Evolutionary conservation across 2,888 invertebrate genomes (phyloP).

Genomic region (Candidula unifasciata): DNA sequence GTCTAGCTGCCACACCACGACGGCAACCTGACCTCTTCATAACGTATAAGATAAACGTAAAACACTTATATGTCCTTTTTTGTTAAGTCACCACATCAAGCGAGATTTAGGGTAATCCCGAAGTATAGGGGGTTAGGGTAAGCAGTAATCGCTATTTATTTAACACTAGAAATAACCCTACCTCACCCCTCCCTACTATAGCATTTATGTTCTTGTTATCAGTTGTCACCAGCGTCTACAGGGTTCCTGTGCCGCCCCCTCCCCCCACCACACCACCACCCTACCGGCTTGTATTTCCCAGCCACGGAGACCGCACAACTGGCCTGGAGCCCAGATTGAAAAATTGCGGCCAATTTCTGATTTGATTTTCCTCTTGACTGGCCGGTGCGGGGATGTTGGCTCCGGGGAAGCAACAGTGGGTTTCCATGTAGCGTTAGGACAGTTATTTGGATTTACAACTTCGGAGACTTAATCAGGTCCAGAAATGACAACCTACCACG

Average conservation of each 20-base stretch:
- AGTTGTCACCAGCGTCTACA: background rate
- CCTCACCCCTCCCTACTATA: too few species aligned
- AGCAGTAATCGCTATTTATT: too few species aligned
- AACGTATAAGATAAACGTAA: too few species aligned
- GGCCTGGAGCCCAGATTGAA: constrained; percentile 35
- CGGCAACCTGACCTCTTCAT: too few species aligned
- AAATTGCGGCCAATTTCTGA: constrained; percentile 49
- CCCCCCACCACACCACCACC: background rate
- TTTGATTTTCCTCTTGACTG: constrained; percentile 48
- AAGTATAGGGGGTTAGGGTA: too few species aligned
- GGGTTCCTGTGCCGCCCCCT: background rate
- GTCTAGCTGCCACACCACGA: too few species aligned
- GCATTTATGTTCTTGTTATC: background rate
- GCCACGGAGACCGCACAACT: constrained; percentile 23
- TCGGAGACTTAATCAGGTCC: constrained; percentile 35
- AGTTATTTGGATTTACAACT: constrained; percentile 44
- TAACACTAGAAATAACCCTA: too few species aligned
- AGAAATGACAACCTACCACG: constrained; percentile 7
- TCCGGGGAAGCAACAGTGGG: constrained; percentile 28
- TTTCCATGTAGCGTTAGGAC: constrained; percentile 40
- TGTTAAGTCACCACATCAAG: too few species aligned
- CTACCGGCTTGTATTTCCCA: background rate
- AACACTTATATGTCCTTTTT: too few species aligned
- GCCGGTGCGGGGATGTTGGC: constrained; percentile 18
- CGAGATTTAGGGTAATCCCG: too few species aligned